Conservation (phyloP, 2,888 invertebrate species). For the Erebia aethiops region DNA sequence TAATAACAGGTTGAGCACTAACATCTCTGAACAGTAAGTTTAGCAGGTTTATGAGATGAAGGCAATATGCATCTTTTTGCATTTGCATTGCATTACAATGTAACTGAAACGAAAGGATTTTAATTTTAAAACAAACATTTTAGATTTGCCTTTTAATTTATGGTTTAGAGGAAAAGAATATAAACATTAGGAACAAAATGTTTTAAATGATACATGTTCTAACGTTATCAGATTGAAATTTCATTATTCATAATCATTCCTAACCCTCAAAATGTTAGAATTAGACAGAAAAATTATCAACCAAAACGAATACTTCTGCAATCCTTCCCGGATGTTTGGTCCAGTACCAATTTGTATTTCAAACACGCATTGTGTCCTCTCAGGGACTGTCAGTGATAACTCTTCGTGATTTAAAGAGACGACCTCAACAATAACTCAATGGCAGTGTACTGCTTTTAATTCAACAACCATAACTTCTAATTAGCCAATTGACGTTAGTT, state of each 20-base stretch:
- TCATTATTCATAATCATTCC: too few species aligned
- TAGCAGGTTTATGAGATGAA: slow-evolving; percentile 51
- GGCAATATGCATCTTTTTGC: slow-evolving; percentile 37
- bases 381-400: slow-evolving; percentile 58
- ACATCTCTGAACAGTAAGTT: slow-evolving; percentile 45
- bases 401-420: slow-evolving; percentile 65
- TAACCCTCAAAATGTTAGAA: too few species aligned
- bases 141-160: neutral
- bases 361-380: slow-evolving; percentile 45
- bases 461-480: slow-evolving; percentile 70
- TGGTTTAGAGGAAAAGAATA: too few species aligned
- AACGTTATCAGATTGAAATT: too few species aligned
- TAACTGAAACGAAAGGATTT: neutral
- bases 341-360: slow-evolving; percentile 44
- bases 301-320: neutral
- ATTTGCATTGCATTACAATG: slow-evolving; percentile 25
- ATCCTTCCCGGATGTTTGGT: slow-evolving; percentile 30
- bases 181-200: too few species aligned
- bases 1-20: slow-evolving; percentile 54
- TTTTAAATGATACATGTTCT: too few species aligned
- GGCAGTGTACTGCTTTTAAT: slow-evolving; percentile 57
- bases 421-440: slow-evolving; percentile 53
- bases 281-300: neutral
- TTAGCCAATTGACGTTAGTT: slow-evolving; percentile 59
- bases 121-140: neutral